Evolutionary conservation across 2,888 invertebrate species (phyloP).

Genomic region (Ptilodon capucinus): DNA sequence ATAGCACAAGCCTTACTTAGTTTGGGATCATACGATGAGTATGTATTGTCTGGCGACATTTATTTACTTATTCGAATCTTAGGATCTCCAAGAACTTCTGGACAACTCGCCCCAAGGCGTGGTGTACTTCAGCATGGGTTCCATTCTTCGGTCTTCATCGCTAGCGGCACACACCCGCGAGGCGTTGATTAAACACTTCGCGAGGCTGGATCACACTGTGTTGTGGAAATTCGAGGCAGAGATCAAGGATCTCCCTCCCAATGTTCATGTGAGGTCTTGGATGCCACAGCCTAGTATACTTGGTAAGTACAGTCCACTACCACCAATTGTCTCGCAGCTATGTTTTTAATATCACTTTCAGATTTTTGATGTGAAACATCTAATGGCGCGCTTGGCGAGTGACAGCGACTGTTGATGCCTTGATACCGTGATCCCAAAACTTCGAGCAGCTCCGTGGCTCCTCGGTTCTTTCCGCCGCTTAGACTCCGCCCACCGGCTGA

Average conservation of each 20-base stretch:
- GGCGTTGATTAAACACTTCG: conserved; percentile 44
- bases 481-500: no score
- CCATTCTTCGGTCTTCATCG: conserved; percentile 44
- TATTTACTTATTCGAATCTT: conserved; percentile 6
- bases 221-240: conserved; percentile 78
- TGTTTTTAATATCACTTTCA: no score
- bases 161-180: conserved; percentile 35
- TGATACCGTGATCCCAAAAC: no score
- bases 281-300: conserved; percentile 78
- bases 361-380: no score
- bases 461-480: no score
- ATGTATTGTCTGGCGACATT: no score
- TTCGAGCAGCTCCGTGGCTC: no score
- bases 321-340: no score
- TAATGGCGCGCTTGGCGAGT: no score
- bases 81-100: conserved; percentile 60
- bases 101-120: conserved; percentile 55
- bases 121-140: conserved; percentile 69
- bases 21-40: no score
- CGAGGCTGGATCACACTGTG: conserved; percentile 57
- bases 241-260: conserved; percentile 56
- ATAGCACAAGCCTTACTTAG: no score
- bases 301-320: conserved; percentile 60
- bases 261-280: conserved; percentile 74
- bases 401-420: no score